Conservation (phyloP, 2,888 invertebrate species). For the Drosophila quinaria region DNA sequence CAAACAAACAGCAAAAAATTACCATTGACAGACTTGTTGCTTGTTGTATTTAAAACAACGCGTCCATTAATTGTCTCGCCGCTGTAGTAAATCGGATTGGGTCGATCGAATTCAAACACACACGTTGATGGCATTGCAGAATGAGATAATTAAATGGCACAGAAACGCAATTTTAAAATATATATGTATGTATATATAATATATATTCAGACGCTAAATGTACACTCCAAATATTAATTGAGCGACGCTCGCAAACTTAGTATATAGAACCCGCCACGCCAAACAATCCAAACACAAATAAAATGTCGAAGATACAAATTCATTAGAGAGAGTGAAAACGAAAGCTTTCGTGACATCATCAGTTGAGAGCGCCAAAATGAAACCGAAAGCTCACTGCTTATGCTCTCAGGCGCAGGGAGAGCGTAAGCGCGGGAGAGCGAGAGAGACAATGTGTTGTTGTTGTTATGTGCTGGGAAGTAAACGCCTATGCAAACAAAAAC, state of each 20-base stretch:
- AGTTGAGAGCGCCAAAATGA: neutral
- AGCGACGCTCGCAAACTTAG: neutral
- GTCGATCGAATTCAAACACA: slow-evolving; percentile 71
- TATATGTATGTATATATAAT: neutral
- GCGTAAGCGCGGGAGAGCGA: neutral
- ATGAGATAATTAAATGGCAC: neutral
- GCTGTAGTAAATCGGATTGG: slow-evolving; percentile 70
- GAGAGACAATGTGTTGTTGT: neutral
- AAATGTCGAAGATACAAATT: neutral
- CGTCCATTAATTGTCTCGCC: slow-evolving; percentile 76
- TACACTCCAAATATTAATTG: neutral
- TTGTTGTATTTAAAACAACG: slow-evolving; percentile 56
- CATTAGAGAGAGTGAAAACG: neutral
- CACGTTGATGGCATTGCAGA: slow-evolving; percentile 63
- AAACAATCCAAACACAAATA: neutral
- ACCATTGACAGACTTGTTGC: slow-evolving; percentile 66
- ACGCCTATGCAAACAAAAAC: slow-evolving; percentile 1
- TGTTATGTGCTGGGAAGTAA: neutral
- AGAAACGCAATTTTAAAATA: neutral
- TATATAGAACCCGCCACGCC: neutral
- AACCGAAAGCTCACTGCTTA: neutral
- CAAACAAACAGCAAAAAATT: slow-evolving; percentile 3
- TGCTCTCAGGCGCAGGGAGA: neutral
- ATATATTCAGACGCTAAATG: neutral
- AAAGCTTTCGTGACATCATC: slow-evolving; percentile 18